Base-by-base conservation (phyloP, 1,140 invertebrate genomes). In the Notospermus geniculatus region DNA sequence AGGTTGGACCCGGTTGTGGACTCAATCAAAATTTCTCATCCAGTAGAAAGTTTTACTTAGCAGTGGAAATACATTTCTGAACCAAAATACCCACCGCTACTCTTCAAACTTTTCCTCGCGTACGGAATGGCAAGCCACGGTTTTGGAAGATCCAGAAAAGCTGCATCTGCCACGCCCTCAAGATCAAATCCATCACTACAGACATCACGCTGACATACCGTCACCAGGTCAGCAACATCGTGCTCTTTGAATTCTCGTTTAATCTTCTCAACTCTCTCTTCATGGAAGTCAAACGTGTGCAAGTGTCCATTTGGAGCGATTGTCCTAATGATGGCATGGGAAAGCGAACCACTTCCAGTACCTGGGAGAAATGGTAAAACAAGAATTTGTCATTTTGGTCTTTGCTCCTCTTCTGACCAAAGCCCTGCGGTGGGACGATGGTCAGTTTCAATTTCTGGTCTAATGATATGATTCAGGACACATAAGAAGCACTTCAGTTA, bases 241-340 rank as follows among this genome's bases (percentile, higher is more conserved):
- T 99, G 97, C 1, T 68, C 62, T 30, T 60, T 53, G 77, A 99
- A 98, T 81, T 99, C 97, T 62, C 91, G 85, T 54, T 80, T 74
- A 9, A 93, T 95, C 54, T 90, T 82, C 65, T 89, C 83, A 13
- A 88, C 88, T 68, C 96, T 83, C 63, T 90, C 86, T 75, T 95
- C 88, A 77, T 99, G 95, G 80, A 99, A 98, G 80, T 99, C 97
- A 83, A 95, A 98, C 5, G 97, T 98, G 77, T 93, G 88, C 15
- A 99, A 85, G 77, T 95, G 91, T 5, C 97, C 97, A 67, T 84
- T 84, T 0, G 96, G 95, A 62, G 88, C 86, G 30, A 98, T 84
- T 1, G 90, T 85, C 66, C 93, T 82, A 25, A 96, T 88, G 13
- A 99, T 83, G 7, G 92, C 88, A 84, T 99, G 97, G 1, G 95